Conservation (phyloP, 2,797 vertebrate species). For the Cetoscarus ocellatus region DNA sequence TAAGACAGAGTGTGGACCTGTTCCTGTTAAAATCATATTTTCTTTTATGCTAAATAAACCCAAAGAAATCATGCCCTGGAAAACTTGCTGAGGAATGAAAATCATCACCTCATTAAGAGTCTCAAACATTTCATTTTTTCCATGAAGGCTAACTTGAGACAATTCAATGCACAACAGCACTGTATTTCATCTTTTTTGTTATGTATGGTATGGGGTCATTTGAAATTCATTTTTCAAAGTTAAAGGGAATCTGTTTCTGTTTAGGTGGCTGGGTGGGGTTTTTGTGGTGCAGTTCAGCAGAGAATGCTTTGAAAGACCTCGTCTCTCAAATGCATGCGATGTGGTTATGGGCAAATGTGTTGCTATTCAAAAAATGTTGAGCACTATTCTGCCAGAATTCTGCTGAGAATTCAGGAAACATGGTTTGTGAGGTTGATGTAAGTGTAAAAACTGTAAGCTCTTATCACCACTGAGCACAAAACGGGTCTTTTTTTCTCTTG, state of each 20-base stretch:
- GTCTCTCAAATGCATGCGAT: constrained; percentile 75
- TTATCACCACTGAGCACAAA: neutral
- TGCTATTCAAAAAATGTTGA: constrained; percentile 81
- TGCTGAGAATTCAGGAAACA: constrained; percentile 56
- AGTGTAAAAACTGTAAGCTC: constrained; percentile 26
- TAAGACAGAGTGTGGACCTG: constrained; percentile 29
- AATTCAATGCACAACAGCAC: constrained; percentile 20
- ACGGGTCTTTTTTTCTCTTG: constrained; percentile 7
- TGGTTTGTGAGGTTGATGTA: constrained; percentile 37
- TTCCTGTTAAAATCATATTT: constrained; percentile 45
- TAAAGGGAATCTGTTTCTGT: constrained; percentile 80
- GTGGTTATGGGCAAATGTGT: constrained; percentile 80
- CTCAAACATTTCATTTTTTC: constrained; percentile 19
- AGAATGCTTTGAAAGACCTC: constrained; percentile 82
- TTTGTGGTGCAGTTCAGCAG: constrained; percentile 75
- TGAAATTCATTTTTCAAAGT: constrained; percentile 63
- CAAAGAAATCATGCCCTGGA: constrained; percentile 12
- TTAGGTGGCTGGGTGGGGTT: constrained; percentile 83
- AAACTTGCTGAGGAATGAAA: constrained; percentile 33
- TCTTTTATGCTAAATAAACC: constrained; percentile 25
- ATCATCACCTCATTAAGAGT: neutral
- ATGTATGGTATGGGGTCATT: constrained; percentile 41
- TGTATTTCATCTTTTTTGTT: constrained; percentile 36
- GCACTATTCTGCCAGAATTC: constrained; percentile 54
- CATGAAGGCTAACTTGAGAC: neutral